Evolutionary conservation across 2,797 vertebrate genomes (phyloP), one percentile per base, ranked within the genome.

Genomic region (Acipenser transmontanus): DNA sequence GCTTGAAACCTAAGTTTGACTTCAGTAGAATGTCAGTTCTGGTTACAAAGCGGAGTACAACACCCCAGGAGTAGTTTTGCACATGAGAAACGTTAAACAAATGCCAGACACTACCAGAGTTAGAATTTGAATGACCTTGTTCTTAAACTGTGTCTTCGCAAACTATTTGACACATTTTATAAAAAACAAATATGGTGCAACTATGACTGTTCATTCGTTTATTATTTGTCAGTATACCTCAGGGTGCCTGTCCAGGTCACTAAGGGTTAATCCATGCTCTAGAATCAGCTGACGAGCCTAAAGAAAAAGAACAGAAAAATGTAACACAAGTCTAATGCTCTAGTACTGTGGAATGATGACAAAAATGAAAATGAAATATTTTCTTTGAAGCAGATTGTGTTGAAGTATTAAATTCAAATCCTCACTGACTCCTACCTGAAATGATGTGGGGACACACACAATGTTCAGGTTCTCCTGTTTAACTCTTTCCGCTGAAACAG

Each of bases 251-350:
- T 99, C 97, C 84, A 99, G 87, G 76, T 99, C 96, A 17, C 94
- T 96, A 63, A 99, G 87, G 0, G 82, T 85, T 74, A 99, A 88
- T 63, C 93, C 89, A 0, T 95, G 88, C 80, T 97, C 89, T 73
- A 99, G 82, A 68, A 99, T 97, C 78, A 99, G 89, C 84, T 99
- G 97, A 20, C 96, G 95, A 13, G 97, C 96, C 97, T 99, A 81
- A 0, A 67, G 68, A 72, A 64, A 50, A 71, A 69, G 61, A 34
- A 66, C 59, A 59, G 17, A 20, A 54, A 50, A 51, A 78, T 50
- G 4, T 34, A 4, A 34, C 2, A 34, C 4, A 34, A 34, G 74
- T 75, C 72, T 74, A 65, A 51, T 68, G 69, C 69, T 69, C 76
- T 76, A 71, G 74, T 73, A 76, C 73, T 50, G 65, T 68, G 72